Evolutionary conservation across 2,797 vertebrate genomes (phyloP).

Genomic region (Paramormyrops hopkinsi): DNA sequence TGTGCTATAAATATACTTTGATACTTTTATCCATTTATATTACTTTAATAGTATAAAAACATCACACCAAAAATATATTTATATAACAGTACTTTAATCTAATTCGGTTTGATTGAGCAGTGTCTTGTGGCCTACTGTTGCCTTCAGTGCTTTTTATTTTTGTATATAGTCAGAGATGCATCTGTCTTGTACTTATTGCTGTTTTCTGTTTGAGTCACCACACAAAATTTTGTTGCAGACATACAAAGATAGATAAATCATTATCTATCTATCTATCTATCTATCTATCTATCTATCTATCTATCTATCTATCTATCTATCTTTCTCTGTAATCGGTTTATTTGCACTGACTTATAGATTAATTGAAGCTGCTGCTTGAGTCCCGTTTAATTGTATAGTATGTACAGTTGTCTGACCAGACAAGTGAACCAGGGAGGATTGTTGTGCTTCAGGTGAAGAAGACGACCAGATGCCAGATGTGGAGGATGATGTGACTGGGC

Average conservation of each 20-base stretch:
- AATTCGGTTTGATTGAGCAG: background rate
- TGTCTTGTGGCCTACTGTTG: background rate
- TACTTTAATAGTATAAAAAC: background rate
- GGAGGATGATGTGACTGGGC: conserved; percentile 60
- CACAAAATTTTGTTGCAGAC: background rate
- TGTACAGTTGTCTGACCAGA: background rate
- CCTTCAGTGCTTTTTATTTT: background rate
- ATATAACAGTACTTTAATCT: background rate
- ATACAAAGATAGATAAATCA: background rate
- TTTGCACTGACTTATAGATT: background rate
- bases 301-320: background rate
- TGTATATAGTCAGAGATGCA: background rate
- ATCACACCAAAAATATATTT: background rate
- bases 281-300: background rate
- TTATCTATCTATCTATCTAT: background rate
- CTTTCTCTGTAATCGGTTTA: background rate
- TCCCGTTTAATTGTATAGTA: background rate
- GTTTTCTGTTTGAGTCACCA: background rate
- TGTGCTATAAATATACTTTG: background rate
- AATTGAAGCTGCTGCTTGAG: background rate
- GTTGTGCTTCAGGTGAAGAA: conserved; percentile 32
- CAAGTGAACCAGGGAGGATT: background rate
- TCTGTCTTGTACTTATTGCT: background rate
- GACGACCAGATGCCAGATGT: conserved; percentile 55
- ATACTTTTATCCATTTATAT: background rate